A percentile compares a stretch with the other conserved stretches of the same genome.
Conservation (phyloP, 2,888 invertebrate genomes). For the Sinodicranocentrus sp. region DNA sequence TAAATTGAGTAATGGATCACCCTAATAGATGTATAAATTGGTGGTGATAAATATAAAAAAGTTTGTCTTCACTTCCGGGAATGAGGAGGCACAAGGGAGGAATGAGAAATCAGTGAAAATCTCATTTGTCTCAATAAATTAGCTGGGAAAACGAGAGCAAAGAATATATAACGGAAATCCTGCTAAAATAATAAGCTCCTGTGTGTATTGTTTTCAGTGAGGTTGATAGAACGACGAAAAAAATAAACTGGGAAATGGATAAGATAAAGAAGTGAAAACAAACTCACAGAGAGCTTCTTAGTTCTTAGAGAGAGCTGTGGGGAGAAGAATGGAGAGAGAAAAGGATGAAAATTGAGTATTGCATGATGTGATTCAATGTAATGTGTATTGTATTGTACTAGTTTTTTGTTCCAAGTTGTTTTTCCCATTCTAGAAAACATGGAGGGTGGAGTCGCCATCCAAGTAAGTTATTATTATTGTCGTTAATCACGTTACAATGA, state of each 20-base stretch:
- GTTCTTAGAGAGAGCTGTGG: background rate
- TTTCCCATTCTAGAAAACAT: too few species aligned
- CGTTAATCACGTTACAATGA: constrained; percentile 71
- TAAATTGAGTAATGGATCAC: too few species aligned
- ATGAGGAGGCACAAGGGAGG: background rate
- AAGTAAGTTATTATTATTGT: constrained; percentile 69
- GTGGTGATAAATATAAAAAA: too few species aligned
- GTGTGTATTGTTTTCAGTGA: too few species aligned
- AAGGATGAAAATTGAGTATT: background rate
- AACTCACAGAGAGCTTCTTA: constrained; percentile 11
- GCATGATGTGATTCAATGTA: constrained; percentile 47
- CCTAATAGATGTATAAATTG: too few species aligned
- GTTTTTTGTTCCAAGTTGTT: too few species aligned
- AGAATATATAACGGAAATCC: too few species aligned
- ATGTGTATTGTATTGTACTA: too few species aligned
- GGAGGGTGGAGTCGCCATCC: constrained; percentile 64
- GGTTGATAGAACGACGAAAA: background rate
- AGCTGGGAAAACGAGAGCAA: background rate
- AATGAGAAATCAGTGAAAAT: constrained; percentile 40
- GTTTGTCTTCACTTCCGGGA: too few species aligned
- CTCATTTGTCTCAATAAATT: constrained; percentile 58
- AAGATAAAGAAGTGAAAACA: constrained; percentile 32
- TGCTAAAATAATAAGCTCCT: too few species aligned
- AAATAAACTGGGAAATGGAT: constrained; percentile 35
- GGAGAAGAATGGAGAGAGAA: background rate